Evolutionary conservation across 2,113 vertebrate species (phyloP).

Genomic region (Leptobrachium leishanense): DNA sequence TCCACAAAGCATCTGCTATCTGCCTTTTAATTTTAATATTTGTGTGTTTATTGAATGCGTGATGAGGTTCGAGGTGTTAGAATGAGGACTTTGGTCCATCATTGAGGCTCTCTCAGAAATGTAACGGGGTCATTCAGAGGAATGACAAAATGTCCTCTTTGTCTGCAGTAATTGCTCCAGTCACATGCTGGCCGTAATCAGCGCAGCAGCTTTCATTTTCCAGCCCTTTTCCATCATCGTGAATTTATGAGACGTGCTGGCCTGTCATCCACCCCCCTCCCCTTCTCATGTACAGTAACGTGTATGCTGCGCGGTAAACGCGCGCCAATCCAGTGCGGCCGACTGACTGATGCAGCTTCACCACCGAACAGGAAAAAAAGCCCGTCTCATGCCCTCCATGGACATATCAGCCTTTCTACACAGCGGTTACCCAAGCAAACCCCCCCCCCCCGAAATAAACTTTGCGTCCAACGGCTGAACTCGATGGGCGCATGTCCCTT

Average conservation of each 20-base stretch:
- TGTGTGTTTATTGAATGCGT: no score
- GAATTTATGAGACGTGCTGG: background rate
- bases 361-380: background rate
- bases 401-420: background rate
- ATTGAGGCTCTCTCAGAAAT: background rate
- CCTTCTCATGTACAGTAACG: background rate
- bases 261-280: background rate
- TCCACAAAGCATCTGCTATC: no score
- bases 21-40: no score
- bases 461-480: background rate
- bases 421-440: no score
- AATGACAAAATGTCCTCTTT: constrained; percentile 1
- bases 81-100: no score
- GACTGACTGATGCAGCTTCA: background rate
- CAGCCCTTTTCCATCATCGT: constrained; percentile 18
- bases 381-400: background rate
- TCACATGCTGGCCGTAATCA: background rate
- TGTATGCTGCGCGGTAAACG: constrained; percentile 2
- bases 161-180: constrained; percentile 12
- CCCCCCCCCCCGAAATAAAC: no score
- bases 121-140: constrained; percentile 1
- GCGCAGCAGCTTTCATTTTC: background rate
- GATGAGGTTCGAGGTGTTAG: no score
- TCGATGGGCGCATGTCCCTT: background rate
- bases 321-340: background rate